Evolutionary conservation across 1,140 invertebrate species (phyloP).

Genomic region (Ooceraea biroi): DNA sequence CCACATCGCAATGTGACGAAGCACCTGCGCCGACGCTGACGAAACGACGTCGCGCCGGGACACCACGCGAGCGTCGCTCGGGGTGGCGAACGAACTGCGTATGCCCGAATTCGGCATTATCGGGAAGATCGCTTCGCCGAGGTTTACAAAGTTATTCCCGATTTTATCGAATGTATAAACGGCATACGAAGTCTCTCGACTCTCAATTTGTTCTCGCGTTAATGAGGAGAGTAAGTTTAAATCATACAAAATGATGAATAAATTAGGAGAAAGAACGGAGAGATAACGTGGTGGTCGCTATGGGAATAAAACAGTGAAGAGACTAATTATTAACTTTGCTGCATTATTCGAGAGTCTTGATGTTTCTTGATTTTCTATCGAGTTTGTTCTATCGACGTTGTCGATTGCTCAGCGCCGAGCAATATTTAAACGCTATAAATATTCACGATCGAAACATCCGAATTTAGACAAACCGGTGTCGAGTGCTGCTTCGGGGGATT

Average conservation of each 20-base stretch:
- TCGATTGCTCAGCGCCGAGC: too few species aligned
- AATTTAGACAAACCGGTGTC: background rate
- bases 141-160: background rate
- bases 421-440: too few species aligned
- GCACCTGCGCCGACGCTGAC: constrained; percentile 66
- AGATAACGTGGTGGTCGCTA: too few species aligned
- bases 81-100: constrained; percentile 6
- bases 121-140: background rate
- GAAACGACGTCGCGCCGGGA: constrained; percentile 35
- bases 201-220: background rate
- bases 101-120: background rate
- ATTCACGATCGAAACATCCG: background rate
- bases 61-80: constrained; percentile 18
- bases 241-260: background rate
- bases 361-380: background rate
- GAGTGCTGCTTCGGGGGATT: background rate
- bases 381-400: background rate
- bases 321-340: background rate
- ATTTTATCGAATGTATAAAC: background rate
- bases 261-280: background rate
- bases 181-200: background rate
- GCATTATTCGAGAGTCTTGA: background rate
- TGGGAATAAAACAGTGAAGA: background rate
- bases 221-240: background rate
- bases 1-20: constrained; percentile 15